A percentile compares a stretch with the other conserved stretches of the same genome.
Conservation (phyloP, 2,888 invertebrate genomes). For the Tetramorium bicarinatum region DNA sequence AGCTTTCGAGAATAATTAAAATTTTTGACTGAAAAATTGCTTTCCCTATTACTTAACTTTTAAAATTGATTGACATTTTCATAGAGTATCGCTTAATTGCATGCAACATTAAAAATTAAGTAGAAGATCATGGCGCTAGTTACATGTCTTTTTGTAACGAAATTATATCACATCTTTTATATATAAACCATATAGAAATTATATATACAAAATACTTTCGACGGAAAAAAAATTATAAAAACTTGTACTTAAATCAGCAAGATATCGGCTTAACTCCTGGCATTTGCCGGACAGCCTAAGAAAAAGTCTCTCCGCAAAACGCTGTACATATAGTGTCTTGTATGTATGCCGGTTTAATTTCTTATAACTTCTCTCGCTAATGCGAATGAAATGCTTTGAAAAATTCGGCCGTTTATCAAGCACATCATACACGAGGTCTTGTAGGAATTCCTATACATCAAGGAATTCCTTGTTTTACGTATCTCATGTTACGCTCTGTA, state of each 20-base stretch:
- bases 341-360: slow-evolving; percentile 40
- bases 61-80: slow-evolving; percentile 22
- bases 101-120: slow-evolving; percentile 28
- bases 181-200: slow-evolving; percentile 22
- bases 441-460: not conserved
- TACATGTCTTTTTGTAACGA: slow-evolving; percentile 12
- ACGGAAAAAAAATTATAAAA: slow-evolving; percentile 12
- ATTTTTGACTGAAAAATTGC: slow-evolving; percentile 26
- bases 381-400: slow-evolving; percentile 26
- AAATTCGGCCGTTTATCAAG: not conserved
- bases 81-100: not conserved
- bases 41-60: not conserved
- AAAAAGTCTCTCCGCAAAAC: slow-evolving; percentile 31
- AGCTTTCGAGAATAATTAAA: not conserved
- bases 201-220: slow-evolving; percentile 28
- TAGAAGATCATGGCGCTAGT: not conserved
- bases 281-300: not conserved
- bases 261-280: not conserved
- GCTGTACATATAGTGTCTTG: slow-evolving; percentile 51
- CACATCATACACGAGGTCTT: not conserved
- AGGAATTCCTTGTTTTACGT: slow-evolving; percentile 32
- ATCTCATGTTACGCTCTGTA: slow-evolving; percentile 3
- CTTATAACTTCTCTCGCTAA: not conserved
- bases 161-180: slow-evolving; percentile 36
- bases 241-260: slow-evolving; percentile 22